Evolutionary conservation across 2,888 invertebrate species (phyloP).

Genomic region (Agapetus fuscipes): DNA sequence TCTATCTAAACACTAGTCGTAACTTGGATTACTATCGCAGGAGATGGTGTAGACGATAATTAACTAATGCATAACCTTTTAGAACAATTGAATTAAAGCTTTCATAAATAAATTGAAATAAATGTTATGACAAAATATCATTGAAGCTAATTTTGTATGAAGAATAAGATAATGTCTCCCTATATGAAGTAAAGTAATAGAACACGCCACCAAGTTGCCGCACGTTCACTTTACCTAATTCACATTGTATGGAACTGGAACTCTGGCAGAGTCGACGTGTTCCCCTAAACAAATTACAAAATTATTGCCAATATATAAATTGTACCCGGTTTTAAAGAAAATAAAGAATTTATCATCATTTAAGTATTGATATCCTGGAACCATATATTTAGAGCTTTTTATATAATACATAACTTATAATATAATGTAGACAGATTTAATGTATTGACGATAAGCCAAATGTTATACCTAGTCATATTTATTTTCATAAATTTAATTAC

Average conservation of each 20-base stretch:
- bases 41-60: constrained; percentile 22
- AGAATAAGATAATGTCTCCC: constrained; percentile 18
- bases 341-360: constrained; percentile 17
- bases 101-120: constrained; percentile 21
- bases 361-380: constrained; percentile 20
- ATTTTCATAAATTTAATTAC: constrained; percentile 23
- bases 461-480: constrained; percentile 23
- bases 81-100: constrained; percentile 21
- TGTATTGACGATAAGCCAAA: constrained; percentile 22
- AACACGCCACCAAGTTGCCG: no score
- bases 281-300: constrained; percentile 21
- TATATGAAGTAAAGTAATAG: constrained; percentile 11
- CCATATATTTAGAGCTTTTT: constrained; percentile 22
- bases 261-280: constrained; percentile 6
- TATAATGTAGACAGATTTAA: constrained; percentile 23
- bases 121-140: constrained; percentile 23
- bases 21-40: constrained; percentile 23
- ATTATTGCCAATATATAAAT: constrained; percentile 47
- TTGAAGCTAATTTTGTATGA: constrained; percentile 24
- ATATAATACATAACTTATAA: constrained; percentile 19
- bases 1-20: constrained; percentile 21
- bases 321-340: constrained; percentile 34
- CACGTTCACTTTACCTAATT: no score
- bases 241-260: no score
- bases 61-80: constrained; percentile 22